These are phyloP conservation scores for Gymnogyps californianus DNA, from an alignment of 2,113 vertebrate species.

Conservation along the genomic window DNA sequence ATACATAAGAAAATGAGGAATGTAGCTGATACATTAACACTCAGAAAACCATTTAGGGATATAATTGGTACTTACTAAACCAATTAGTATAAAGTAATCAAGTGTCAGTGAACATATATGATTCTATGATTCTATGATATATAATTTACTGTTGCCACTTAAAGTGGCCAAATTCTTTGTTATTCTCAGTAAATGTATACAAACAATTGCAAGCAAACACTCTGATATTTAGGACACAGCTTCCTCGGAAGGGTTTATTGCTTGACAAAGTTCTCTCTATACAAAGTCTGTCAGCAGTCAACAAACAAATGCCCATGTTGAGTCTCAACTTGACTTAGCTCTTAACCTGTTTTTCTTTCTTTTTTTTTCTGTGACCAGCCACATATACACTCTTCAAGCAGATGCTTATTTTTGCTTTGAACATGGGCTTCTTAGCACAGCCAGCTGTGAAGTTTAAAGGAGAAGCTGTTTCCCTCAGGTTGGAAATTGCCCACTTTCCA, in stretches of 20 bases:
- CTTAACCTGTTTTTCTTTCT: not conserved
- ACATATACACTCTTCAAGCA: not conserved
- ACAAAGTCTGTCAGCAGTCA: not conserved
- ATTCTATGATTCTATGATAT: not conserved
- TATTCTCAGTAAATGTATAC: not conserved
- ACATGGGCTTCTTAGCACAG: not conserved
- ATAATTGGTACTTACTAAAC: conserved; percentile 43
- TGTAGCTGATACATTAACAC: not conserved
- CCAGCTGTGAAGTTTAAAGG: not conserved
- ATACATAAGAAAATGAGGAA: not conserved
- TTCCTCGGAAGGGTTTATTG: not conserved
- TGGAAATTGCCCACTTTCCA: not conserved
- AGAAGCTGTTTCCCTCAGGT: not conserved
- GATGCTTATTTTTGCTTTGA: not conserved
- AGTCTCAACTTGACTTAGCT: not conserved
- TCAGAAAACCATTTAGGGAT: conserved; percentile 7
- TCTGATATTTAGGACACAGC: not conserved
- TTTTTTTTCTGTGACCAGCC: not conserved
- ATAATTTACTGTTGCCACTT: not conserved
- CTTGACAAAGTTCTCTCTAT: not conserved
- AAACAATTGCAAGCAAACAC: not conserved
- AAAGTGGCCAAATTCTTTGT: not conserved
- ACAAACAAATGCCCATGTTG: not conserved
- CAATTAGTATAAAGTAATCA: conserved; percentile 39
- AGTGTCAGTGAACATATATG: not conserved